Evolutionary conservation across 2,113 vertebrate species (phyloP).

Genomic region (Zosterops hypoxanthus): DNA sequence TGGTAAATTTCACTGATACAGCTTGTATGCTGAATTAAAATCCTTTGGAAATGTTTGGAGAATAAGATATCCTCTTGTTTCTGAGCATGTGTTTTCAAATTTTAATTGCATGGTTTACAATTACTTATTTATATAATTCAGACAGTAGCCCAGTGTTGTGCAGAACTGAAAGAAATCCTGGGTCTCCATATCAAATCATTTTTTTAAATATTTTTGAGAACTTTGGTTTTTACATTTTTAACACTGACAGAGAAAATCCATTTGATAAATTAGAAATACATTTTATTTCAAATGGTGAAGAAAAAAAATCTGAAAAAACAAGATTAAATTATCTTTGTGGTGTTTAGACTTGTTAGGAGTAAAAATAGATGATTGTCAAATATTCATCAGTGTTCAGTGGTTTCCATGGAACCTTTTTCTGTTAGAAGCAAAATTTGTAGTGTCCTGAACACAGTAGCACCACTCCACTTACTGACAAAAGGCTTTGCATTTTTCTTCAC

Average conservation of each 20-base stretch:
- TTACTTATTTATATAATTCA: neutral
- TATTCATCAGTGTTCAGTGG: neutral
- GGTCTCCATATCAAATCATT: neutral
- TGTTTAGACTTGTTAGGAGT: neutral
- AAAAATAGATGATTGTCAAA: slow-evolving; percentile 8
- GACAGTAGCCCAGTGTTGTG: neutral
- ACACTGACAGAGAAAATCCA: neutral
- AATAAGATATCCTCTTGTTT: neutral
- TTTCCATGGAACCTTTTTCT: slow-evolving; percentile 32
- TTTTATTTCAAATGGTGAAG: neutral
- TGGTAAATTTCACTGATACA: neutral
- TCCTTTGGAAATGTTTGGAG: neutral
- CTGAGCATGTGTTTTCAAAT: neutral
- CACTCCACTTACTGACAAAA: neutral
- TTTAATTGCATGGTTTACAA: neutral
- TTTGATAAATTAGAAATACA: neutral
- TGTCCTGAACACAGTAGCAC: neutral
- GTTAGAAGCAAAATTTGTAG: neutral
- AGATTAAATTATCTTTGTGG: neutral
- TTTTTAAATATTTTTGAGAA: neutral
- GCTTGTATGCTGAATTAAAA: neutral
- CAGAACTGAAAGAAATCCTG: neutral
- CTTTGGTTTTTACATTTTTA: neutral
- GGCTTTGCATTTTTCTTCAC: fast-evolving
- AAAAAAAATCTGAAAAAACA: neutral